Evolutionary conservation across 1,140 invertebrate genomes (phyloP).

Genomic region (Diploscapter pachys): DNA sequence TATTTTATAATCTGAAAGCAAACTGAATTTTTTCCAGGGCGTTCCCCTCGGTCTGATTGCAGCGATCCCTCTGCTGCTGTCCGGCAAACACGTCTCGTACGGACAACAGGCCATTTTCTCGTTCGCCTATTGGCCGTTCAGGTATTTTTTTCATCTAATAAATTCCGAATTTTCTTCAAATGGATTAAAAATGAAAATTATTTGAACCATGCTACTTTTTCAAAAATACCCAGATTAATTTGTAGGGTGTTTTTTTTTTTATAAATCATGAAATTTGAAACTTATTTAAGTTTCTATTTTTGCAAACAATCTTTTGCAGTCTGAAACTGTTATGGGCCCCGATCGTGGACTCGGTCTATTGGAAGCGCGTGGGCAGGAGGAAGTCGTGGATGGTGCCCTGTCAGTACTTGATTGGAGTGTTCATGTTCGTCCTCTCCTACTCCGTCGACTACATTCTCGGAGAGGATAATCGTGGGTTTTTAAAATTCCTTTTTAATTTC

Average conservation of each 20-base stretch:
- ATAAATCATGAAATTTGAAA: not conserved
- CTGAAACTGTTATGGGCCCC: slow-evolving; percentile 97
- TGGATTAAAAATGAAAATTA: not conserved
- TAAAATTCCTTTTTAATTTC: too few species aligned
- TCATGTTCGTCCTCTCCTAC: slow-evolving; percentile 78
- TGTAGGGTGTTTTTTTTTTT: not conserved
- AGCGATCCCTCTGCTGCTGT: slow-evolving; percentile 89
- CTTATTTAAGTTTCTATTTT: slow-evolving; percentile 24
- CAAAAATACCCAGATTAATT: not conserved
- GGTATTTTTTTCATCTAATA: slow-evolving; percentile 55
- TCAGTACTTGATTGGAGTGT: slow-evolving; percentile 72
- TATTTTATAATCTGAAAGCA: not conserved
- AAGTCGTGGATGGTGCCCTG: slow-evolving; percentile 96
- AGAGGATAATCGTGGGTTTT: slow-evolving; percentile 48
- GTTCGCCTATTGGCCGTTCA: slow-evolving; percentile 96
- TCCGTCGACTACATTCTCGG: slow-evolving; percentile 75
- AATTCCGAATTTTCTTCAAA: not conserved
- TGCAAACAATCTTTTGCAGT: slow-evolving; percentile 49
- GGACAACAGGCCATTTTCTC: slow-evolving; percentile 95
- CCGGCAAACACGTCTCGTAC: slow-evolving; percentile 83
- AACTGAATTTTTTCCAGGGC: slow-evolving; percentile 74
- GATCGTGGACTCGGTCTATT: slow-evolving; percentile 87
- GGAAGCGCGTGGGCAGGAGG: slow-evolving; percentile 76
- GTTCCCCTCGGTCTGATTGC: slow-evolving; percentile 88
- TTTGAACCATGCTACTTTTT: not conserved